phyloP scores from a whole-genome alignment of 2,888 invertebrate species.

The Nasonovia ribisnigri region DNA sequence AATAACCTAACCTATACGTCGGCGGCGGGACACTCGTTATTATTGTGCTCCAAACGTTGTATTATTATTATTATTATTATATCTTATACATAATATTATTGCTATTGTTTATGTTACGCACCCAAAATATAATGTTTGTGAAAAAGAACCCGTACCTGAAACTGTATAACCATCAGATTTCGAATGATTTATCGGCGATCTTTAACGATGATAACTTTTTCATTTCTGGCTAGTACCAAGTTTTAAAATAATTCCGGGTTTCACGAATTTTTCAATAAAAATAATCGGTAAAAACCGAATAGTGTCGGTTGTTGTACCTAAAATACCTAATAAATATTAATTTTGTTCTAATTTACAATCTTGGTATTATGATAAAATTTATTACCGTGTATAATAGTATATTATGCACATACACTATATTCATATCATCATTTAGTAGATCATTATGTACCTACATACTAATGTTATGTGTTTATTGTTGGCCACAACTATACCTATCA shows the following conservation, averaged over 20 bases:
- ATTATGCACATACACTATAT: neutral
- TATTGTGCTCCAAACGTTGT: neutral
- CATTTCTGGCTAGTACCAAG: neutral
- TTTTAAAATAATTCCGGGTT: neutral
- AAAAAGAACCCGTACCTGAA: neutral
- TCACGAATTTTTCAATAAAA: neutral
- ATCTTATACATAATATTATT: neutral
- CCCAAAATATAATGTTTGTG: neutral
- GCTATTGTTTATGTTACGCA: conserved; percentile 13
- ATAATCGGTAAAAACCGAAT: neutral
- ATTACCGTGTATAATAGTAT: neutral
- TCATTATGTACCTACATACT: neutral
- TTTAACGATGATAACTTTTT: neutral
- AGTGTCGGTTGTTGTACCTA: neutral
- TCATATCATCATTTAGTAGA: neutral
- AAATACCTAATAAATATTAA: neutral
- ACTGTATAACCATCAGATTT: neutral
- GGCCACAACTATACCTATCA: neutral
- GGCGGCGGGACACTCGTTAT: conserved; percentile 7
- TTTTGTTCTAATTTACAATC: neutral
- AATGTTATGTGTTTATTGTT: neutral
- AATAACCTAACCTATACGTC: neutral
- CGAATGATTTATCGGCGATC: neutral
- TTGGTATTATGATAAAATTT: neutral
- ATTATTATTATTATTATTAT: conserved; percentile 12